Evolutionary conservation across 2,797 vertebrate genomes (phyloP), one percentile per base, ranked within the genome.

Genomic region (Phalloptychus januarius): DNA sequence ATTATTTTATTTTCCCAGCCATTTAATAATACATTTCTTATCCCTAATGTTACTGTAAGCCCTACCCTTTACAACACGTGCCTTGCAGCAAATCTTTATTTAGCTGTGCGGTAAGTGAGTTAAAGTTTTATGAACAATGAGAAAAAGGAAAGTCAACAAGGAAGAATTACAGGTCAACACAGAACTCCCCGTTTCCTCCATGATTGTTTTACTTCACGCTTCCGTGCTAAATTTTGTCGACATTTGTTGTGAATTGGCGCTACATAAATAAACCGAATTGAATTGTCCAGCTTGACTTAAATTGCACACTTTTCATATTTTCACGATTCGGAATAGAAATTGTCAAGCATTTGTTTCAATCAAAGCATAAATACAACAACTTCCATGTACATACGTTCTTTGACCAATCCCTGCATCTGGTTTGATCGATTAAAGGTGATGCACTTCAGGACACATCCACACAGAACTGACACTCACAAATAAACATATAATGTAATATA

Each of bases 381-480:
- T 44, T 20, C 28, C 12, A 16, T 16, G 28, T 16, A 25, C 50
- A 38, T 18, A 38, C 1, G 79, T 82, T 72, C 42, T 71, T 46
- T 73, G 78, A 84, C 90, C 80, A 86, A 84, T 85, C 69, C 74
- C 76, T 45, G 10, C 25, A 67, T 56, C 46, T 87, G 77, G 88
- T 87, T 79, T 54, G 77, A 89, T 87, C 78, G 63, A 89, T 83
- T 83, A 84, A 76, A 69, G 76, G 71, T 67, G 79, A 82, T 79
- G 71, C 80, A 75, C 85, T 92, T 91, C 84, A 81, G 86, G 70
- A 83, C 87, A 80, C 65, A 67, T 86, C 77, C 86, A 92, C 90
- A 93, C 89, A 88, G 85, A 88, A 90, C 73, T 89, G 89, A 70
- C 50, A 25, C 69, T 45, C 75, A 75, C 36, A 16, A 52, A 82